These are phyloP conservation scores for Dromococcyx pavoninus DNA, from an alignment of 2,797 vertebrate species.

Conservation along the genomic window DNA sequence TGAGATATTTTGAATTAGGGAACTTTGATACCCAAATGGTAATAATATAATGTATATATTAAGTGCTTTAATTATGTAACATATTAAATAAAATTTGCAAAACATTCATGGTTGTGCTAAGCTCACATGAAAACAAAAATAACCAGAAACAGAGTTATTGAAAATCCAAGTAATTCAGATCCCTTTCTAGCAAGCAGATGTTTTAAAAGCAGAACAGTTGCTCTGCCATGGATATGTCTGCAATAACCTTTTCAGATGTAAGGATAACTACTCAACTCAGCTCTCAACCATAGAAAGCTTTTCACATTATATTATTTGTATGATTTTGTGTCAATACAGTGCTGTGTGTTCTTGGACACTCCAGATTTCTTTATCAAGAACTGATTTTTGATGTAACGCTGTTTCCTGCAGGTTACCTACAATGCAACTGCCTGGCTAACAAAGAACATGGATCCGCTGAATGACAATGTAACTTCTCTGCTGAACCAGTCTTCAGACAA, in stretches of 20 bases:
- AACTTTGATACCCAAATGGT: neutral
- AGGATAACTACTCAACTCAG: neutral
- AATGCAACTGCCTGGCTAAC: conserved; percentile 93
- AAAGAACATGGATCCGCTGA: conserved; percentile 98
- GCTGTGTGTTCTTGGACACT: neutral
- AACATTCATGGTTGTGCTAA: neutral
- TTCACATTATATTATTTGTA: neutral
- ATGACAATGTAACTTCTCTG: conserved; percentile 92
- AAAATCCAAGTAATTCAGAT: neutral
- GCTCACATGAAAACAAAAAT: neutral
- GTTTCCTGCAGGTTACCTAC: conserved; percentile 86
- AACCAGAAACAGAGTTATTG: neutral
- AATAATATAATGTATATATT: neutral
- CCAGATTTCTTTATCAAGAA: neutral
- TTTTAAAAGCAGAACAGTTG: neutral
- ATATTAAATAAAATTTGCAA: neutral
- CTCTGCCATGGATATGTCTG: neutral
- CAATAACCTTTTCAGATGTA: neutral
- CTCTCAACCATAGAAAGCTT: neutral
- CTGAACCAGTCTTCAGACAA: conserved; percentile 90
- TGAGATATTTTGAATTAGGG: neutral
- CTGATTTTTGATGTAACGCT: neutral
- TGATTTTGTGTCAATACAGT: neutral
- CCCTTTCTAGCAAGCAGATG: neutral
- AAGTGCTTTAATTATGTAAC: neutral